Conservation (phyloP, 2,888 invertebrate genomes). For the Junonia oenone region DNA sequence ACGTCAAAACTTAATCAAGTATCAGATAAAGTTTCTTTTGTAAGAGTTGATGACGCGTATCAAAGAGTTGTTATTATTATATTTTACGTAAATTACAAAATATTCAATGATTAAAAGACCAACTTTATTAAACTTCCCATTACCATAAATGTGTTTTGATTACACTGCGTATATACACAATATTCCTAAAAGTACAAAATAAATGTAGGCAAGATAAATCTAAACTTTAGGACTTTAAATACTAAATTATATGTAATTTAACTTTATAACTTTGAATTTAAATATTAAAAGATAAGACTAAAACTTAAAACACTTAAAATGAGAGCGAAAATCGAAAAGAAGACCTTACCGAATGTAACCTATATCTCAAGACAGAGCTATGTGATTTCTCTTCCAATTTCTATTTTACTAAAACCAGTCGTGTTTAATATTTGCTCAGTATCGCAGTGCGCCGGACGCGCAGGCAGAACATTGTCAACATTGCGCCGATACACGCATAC, state of each 20-base stretch:
- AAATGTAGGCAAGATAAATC: too few species aligned
- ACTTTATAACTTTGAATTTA: too few species aligned
- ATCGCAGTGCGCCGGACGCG: constrained; percentile 29
- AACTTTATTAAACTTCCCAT: background rate
- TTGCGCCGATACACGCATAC: constrained; percentile 49
- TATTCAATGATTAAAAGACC: background rate
- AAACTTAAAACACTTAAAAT: background rate
- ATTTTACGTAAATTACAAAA: too few species aligned
- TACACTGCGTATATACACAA: background rate
- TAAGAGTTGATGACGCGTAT: background rate
- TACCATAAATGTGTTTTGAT: background rate
- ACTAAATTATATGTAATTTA: too few species aligned
- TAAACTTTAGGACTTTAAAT: too few species aligned
- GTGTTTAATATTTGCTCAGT: constrained; percentile 39
- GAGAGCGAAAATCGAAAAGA: background rate
- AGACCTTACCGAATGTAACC: background rate
- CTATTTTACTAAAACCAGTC: constrained; percentile 54
- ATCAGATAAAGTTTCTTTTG: background rate
- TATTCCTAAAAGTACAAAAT: background rate
- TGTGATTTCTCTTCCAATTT: constrained; percentile 47
- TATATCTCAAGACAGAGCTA: constrained; percentile 28
- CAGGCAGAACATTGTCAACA: constrained; percentile 33
- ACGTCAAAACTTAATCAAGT: background rate
- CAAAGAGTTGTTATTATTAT: background rate
- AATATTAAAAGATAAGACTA: too few species aligned